Evolutionary conservation across 1,140 invertebrate genomes (phyloP).

Genomic region (Achroia grisella): DNA sequence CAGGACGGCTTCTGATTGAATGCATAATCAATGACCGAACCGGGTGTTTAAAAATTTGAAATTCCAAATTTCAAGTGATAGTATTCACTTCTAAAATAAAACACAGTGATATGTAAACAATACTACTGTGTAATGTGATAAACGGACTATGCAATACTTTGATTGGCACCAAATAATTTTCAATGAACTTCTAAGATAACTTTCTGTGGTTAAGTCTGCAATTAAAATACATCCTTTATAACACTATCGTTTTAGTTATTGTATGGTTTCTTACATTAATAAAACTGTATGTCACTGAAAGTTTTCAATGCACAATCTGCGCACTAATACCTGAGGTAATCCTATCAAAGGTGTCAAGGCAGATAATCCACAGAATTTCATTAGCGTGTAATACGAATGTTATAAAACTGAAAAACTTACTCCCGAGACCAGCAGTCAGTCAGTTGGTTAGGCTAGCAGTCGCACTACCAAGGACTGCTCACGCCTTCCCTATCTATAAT

Average conservation of each 20-base stretch:
- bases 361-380: constrained; percentile 55
- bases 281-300: constrained; percentile 21
- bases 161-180: too few species aligned
- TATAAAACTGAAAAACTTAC: constrained; percentile 41
- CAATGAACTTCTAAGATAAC: too few species aligned
- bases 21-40: too few species aligned
- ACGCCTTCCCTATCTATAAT: constrained; percentile 38
- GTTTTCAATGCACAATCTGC: constrained; percentile 29
- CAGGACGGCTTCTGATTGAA: too few species aligned
- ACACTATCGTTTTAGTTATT: constrained; percentile 16
- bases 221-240: too few species aligned
- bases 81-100: too few species aligned
- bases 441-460: constrained; percentile 45
- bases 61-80: too few species aligned
- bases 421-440: constrained; percentile 51
- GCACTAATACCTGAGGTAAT: constrained; percentile 48
- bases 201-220: too few species aligned
- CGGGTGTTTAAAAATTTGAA: too few species aligned
- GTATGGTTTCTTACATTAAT: constrained; percentile 34
- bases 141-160: too few species aligned
- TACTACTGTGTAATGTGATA: too few species aligned
- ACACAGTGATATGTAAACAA: too few species aligned
- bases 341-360: constrained; percentile 41
- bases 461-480: constrained; percentile 68
- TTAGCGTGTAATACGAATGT: constrained; percentile 31